Base-by-base conservation (phyloP, 2,797 vertebrate species). In the Alfaro cultratus region DNA sequence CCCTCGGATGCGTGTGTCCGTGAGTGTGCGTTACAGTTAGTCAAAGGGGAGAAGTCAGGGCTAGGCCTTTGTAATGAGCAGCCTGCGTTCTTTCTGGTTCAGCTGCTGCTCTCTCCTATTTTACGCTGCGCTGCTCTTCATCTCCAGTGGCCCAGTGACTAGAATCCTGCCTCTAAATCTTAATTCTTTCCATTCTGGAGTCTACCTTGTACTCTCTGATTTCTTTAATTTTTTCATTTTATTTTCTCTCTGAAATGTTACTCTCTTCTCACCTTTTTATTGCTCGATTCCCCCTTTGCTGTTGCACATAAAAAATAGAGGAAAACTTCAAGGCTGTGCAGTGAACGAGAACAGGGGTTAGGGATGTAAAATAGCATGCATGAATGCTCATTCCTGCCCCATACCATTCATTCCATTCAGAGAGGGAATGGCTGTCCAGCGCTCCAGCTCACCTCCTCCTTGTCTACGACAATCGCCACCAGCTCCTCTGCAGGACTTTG, bases 31-130 rank as follows among this genome's bases (percentile, higher is more conserved):
- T 90, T 91, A 87, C 82, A 92, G 88, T 87, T 82, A 83, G 83
- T 84, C 62, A 67, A 43, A 91, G 86, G 92, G 86, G 91, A 93
- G 93, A 92, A 94, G 93, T 95, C 94, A 93, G 92, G 92, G 92
- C 89, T 75, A 80, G 94, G 92, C 92, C 90, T 94, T 95, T 93
- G 95, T 95, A 96, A 96, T 95, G 94, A 96, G 94, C 95, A 94
- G 94, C 91, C 93, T 94, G 83, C 91, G 91, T 92, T 94, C 93
- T 94, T 96, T 96, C 94, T 95, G 95, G 94, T 96, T 96, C 95
- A 96, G 91, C 94, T 94, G 95, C 93, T 95, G 86, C 89, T 95
- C 94, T 94, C 89, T 88, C 91, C 95, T 94, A 95, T 96, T 96
- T 96, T 95, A 96, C 93, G 95, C 95, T 96, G 95, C 75, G 88